Percentiles rank a stretch among this genome's conserved stretches.
phyloP scores from a whole-genome alignment of 2,113 vertebrate species.

The Rhinichthys klamathensis region DNA sequence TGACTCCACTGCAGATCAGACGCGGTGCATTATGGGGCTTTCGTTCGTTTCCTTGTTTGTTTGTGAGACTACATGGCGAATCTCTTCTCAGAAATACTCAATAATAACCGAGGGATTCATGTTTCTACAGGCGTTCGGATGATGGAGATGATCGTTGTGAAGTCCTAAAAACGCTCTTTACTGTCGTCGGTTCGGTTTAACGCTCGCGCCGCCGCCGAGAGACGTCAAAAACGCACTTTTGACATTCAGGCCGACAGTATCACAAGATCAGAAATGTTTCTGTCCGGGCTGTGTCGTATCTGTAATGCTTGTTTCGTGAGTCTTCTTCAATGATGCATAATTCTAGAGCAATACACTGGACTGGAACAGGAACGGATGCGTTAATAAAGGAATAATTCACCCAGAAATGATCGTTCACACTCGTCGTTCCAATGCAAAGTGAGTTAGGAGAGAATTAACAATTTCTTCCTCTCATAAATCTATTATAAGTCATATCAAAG shows the following conservation, averaged over 20 bases:
- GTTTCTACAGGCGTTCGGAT: background rate
- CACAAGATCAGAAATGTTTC: background rate
- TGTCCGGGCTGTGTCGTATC: background rate
- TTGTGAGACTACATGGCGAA: conserved; percentile 12
- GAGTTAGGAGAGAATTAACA: background rate
- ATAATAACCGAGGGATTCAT: background rate
- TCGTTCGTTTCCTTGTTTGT: conserved; percentile 35
- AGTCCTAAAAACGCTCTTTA: background rate
- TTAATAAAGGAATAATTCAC: background rate
- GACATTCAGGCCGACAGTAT: background rate
- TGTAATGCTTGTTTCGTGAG: background rate
- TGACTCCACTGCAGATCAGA: conserved; percentile 59
- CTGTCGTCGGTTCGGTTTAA: too few species aligned
- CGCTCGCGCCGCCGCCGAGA: too few species aligned
- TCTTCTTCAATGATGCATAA: conserved; percentile 14
- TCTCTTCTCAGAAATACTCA: background rate
- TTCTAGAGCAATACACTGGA: conserved; percentile 50
- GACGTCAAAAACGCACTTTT: background rate
- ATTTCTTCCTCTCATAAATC: background rate
- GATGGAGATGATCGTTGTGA: background rate
- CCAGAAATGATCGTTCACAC: background rate
- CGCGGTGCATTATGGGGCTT: conserved; percentile 35
- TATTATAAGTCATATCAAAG: background rate
- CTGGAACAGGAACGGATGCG: background rate
- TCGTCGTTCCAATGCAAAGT: background rate